Conservation (phyloP, 2,113 vertebrate genomes). For the Procavia capensis region DNA sequence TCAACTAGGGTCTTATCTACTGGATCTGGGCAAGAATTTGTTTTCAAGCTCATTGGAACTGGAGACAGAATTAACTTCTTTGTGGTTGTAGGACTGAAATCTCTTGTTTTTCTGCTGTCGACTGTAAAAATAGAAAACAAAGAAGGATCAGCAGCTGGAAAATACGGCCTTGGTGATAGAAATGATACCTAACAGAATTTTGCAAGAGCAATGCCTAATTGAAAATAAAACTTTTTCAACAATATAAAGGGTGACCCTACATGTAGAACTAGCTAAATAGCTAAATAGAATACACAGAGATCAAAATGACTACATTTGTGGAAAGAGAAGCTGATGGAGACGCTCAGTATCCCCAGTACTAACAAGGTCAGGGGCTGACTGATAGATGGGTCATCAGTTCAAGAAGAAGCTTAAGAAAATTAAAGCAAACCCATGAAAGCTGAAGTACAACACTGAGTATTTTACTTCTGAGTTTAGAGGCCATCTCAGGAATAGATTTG, state of each 20-base stretch:
- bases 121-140: not conserved
- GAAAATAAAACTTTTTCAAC: not conserved
- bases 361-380: not conserved
- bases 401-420: not conserved
- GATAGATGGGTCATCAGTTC: not conserved
- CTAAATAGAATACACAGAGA: not conserved
- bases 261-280: not conserved
- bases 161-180: not conserved
- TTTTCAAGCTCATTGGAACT: not conserved
- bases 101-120: not conserved
- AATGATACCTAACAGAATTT: not conserved
- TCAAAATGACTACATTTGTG: not conserved
- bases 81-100: not conserved
- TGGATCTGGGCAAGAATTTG: not conserved
- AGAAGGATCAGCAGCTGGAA: not conserved
- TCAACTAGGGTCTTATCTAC: not conserved
- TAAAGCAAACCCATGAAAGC: no score
- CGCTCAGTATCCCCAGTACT: not conserved
- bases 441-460: no score
- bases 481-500: no score
- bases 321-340: no score
- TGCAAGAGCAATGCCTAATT: not conserved
- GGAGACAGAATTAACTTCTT: not conserved
- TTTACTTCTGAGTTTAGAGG: no score
- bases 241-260: no score